Percentiles rank a stretch among this genome's conserved stretches.
phyloP scores from a whole-genome alignment of 2,113 vertebrate genomes.

The Rhegmatorhina hoffmannsi region DNA sequence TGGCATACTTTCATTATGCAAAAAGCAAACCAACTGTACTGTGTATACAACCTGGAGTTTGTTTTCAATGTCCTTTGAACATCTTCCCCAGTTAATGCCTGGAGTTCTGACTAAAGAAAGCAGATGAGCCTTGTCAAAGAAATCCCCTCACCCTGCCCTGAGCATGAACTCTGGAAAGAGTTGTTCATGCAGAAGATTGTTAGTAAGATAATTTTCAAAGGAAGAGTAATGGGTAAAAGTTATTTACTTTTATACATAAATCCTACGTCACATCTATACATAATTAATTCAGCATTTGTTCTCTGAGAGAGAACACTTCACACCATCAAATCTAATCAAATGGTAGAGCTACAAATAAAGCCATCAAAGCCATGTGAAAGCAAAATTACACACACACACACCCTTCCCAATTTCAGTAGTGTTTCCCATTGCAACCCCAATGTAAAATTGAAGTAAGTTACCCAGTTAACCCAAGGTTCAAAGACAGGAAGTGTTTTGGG shows the following conservation, averaged over 20 bases:
- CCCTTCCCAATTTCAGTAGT: background rate
- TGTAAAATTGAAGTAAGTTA: background rate
- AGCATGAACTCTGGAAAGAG: background rate
- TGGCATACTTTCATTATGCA: background rate
- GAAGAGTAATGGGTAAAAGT: background rate
- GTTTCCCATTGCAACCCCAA: background rate
- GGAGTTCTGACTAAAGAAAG: background rate
- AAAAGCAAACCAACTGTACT: background rate
- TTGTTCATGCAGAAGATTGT: background rate
- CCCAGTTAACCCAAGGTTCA: background rate
- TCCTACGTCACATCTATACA: background rate
- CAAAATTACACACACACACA: background rate
- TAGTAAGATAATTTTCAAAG: background rate
- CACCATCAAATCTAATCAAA: background rate
- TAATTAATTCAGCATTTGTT: background rate
- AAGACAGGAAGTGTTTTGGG: background rate
- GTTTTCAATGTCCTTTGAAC: background rate
- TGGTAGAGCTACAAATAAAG: background rate
- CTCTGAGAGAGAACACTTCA: background rate
- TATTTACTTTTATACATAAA: background rate
- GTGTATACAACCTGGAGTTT: background rate
- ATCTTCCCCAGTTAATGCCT: background rate
- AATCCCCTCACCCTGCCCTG: background rate
- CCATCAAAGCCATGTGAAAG: background rate
- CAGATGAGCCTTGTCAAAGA: background rate